Base-by-base conservation (phyloP, 2,888 invertebrate species). In the Volucella zonaria region DNA sequence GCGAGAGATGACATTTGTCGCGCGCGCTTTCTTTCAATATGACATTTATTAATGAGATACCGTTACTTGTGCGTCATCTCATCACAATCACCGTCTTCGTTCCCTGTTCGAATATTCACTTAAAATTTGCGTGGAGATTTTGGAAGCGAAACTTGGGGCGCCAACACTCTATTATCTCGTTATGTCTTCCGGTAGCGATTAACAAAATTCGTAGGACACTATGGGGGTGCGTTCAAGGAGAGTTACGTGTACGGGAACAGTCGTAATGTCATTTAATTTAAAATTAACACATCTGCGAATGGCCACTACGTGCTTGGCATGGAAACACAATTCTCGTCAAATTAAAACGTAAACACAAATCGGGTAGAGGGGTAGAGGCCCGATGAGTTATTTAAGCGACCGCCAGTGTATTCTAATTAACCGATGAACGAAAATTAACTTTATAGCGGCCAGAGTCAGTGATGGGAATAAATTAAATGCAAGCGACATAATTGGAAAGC, bases 331-430 rank as follows among this genome's bases (percentile, higher is more conserved):
- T 8, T 59, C 47, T 38, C 61, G 61, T 49, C 66, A 62, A 70
- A 62, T 54, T 76, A 59, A 52, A 61, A 47, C 18, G 18, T 23
- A 31, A 31, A 31, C 31, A 4, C 31, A 31, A 31, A 3, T 18
- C 31, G 8, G n/a, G 9, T n/a, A 18, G 40, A 23, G 15, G 14
- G 11, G 12, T 4, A n/a, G 8, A 12, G 49, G n/a, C 15, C 8
- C 45, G 18, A 56, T 66, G 52, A 74, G 56, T 64, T 77, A 61
- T 77, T 77, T 40, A 77, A 68, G 77, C 68, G 68, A 54, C 47
- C 61, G 54, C 54, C 58, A 42, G 42, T 54, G 23, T 77, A 42
- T 62, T 77, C 77, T 77, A 70, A 77, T 77, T 70, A 70, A 70
- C 62, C 59, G 47, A 52, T 56, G 49, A 70, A 52, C 56, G 66